phyloP scores from a whole-genome alignment of 2,797 vertebrate genomes.

The Numenius phaeopus region DNA sequence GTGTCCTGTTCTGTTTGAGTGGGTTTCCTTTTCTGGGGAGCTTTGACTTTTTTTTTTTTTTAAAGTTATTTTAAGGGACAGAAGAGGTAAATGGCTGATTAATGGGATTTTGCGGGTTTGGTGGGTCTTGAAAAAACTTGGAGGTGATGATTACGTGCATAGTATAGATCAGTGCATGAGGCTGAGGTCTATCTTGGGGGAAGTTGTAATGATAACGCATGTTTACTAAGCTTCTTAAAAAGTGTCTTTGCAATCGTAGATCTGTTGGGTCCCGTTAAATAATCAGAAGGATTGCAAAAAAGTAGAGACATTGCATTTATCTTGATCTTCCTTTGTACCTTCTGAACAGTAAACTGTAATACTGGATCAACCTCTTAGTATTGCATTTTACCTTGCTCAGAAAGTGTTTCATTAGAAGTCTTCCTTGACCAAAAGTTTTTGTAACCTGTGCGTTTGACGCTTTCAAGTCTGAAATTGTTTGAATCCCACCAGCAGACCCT shows the following conservation, averaged over 20 bases:
- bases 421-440: neutral
- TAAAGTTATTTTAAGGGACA: neutral
- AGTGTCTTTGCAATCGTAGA: neutral
- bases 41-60: neutral
- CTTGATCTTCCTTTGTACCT: neutral
- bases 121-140: neutral
- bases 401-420: neutral
- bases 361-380: neutral
- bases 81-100: neutral
- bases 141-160: neutral
- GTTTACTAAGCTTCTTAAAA: neutral
- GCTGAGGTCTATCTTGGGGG: neutral
- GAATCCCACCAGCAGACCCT: neutral
- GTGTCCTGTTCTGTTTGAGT: neutral
- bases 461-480: neutral
- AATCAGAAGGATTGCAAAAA: neutral
- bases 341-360: neutral
- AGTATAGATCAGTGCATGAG: neutral
- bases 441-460: neutral
- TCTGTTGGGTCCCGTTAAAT: neutral
- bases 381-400: neutral
- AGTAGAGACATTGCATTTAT: neutral
- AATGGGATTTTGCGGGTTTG: neutral
- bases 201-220: fast-evolving
- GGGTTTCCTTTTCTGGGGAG: neutral